Percentiles rank a stretch among this genome's conserved stretches.
phyloP scores from a whole-genome alignment of 2,888 invertebrate genomes.

The Tortricodes alternella region DNA sequence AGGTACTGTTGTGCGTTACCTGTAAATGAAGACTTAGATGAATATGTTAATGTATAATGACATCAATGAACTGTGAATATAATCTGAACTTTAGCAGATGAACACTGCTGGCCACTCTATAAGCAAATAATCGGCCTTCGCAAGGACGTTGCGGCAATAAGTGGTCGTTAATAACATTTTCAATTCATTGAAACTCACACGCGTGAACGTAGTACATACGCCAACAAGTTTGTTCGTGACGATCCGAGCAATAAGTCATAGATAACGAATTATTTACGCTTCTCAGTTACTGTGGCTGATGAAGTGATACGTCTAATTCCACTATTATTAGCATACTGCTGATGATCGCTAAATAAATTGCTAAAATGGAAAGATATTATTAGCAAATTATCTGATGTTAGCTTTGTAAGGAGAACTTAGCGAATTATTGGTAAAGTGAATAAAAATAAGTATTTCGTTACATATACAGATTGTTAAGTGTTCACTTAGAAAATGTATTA shows the following conservation, averaged over 20 bases:
- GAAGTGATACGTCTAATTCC: slow-evolving; percentile 24
- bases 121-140: slow-evolving; percentile 67
- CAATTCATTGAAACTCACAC: slow-evolving; percentile 44
- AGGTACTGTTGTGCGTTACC: no score
- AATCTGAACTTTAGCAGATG: slow-evolving; percentile 1
- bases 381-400: background rate
- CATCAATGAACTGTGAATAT: background rate
- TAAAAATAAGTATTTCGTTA: no score
- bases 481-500: no score
- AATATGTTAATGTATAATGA: background rate
- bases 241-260: slow-evolving; percentile 21
- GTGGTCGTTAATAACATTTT: slow-evolving; percentile 52
- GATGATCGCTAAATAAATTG: slow-evolving; percentile 39
- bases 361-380: slow-evolving; percentile 7
- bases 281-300: slow-evolving; percentile 14
- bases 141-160: slow-evolving; percentile 61
- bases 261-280: slow-evolving; percentile 27
- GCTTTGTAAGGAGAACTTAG: background rate
- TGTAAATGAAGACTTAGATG: background rate
- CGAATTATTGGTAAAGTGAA: no score
- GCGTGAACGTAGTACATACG: slow-evolving; percentile 38
- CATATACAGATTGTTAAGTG: no score
- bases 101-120: slow-evolving; percentile 30
- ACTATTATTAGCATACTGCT: slow-evolving; percentile 8
- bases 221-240: slow-evolving; percentile 23